phyloP scores from a whole-genome alignment of 2,888 invertebrate species.

The Ischnus inquisitorius region DNA sequence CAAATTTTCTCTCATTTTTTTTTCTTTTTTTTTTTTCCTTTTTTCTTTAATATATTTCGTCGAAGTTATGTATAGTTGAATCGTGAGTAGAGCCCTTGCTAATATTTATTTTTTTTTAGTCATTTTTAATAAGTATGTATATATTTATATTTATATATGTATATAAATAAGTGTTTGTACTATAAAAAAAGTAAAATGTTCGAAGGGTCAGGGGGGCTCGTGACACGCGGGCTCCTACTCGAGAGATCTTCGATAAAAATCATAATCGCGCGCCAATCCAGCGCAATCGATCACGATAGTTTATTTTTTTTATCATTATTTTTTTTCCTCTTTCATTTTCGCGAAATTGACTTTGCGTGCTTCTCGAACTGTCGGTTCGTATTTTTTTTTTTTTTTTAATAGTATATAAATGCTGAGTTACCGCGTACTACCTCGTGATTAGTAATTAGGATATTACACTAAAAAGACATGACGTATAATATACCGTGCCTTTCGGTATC shows the following conservation, averaged over 20 bases:
- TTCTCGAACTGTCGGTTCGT: slow-evolving; percentile 45
- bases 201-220: slow-evolving; percentile 57
- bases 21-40: slow-evolving; percentile 55
- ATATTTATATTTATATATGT: slow-evolving; percentile 76
- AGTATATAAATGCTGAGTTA: slow-evolving; percentile 50
- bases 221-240: slow-evolving; percentile 48
- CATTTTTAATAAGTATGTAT: slow-evolving; percentile 66
- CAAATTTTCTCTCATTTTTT: slow-evolving; percentile 56
- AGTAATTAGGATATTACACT: slow-evolving; percentile 17
- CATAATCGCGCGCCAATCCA: slow-evolving; percentile 25
- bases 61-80: slow-evolving; percentile 81
- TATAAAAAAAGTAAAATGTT: slow-evolving; percentile 83
- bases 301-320: slow-evolving; percentile 11
- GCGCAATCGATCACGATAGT: slow-evolving; percentile 19
- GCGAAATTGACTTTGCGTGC: slow-evolving; percentile 52
- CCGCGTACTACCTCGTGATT: slow-evolving; percentile 29
- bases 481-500: slow-evolving; percentile 19
- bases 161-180: slow-evolving; percentile 84
- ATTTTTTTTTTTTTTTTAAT: slow-evolving; percentile 2
- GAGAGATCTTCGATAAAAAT: slow-evolving; percentile 53
- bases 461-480: slow-evolving; percentile 42
- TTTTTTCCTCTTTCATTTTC: slow-evolving; percentile 22
- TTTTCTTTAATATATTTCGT: slow-evolving; percentile 65
- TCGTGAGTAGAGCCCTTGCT: slow-evolving; percentile 84
- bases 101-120: slow-evolving; percentile 69